These are phyloP conservation scores for Yasuhikotakia modesta DNA, from an alignment of 2,797 vertebrate genomes.

Conservation along the genomic window DNA sequence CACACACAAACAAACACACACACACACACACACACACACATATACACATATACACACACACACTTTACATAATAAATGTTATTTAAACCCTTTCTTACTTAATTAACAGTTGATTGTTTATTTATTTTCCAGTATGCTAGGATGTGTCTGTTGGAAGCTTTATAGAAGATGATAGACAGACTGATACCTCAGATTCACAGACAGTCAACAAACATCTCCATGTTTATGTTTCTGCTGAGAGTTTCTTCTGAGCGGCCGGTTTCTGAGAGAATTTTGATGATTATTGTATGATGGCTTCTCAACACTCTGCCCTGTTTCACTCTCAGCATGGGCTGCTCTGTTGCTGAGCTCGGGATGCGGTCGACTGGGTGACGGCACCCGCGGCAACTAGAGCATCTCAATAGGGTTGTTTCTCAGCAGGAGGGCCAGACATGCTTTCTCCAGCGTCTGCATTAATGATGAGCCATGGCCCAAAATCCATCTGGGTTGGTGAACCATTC, in stretches of 20 bases:
- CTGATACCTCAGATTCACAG: background rate
- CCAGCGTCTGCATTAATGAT: slow-evolving; percentile 30
- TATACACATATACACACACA: slow-evolving; percentile 4
- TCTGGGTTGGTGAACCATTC: slow-evolving; percentile 5
- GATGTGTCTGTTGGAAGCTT: background rate
- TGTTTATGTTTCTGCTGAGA: background rate
- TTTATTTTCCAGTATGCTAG: no score
- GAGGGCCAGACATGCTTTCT: slow-evolving; percentile 28
- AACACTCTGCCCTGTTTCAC: slow-evolving; percentile 24
- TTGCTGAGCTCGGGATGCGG: slow-evolving; percentile 6
- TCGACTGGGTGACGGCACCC: slow-evolving; percentile 11
- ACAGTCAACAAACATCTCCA: background rate
- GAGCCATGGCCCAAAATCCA: slow-evolving; percentile 11
- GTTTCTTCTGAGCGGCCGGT: background rate
- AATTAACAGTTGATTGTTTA: no score
- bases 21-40: slow-evolving; percentile 19
- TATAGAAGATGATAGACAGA: background rate
- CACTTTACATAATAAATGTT: background rate
- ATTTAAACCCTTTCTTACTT: no score
- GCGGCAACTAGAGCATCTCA: slow-evolving; percentile 32
- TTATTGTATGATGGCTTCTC: background rate
- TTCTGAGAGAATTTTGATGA: slow-evolving; percentile 16
- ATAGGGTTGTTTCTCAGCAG: slow-evolving; percentile 13
- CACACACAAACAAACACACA: slow-evolving; percentile 13
- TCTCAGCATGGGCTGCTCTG: slow-evolving; percentile 22